phyloP scores from a whole-genome alignment of 2,888 invertebrate genomes.

The Stramonita haemastoma region DNA sequence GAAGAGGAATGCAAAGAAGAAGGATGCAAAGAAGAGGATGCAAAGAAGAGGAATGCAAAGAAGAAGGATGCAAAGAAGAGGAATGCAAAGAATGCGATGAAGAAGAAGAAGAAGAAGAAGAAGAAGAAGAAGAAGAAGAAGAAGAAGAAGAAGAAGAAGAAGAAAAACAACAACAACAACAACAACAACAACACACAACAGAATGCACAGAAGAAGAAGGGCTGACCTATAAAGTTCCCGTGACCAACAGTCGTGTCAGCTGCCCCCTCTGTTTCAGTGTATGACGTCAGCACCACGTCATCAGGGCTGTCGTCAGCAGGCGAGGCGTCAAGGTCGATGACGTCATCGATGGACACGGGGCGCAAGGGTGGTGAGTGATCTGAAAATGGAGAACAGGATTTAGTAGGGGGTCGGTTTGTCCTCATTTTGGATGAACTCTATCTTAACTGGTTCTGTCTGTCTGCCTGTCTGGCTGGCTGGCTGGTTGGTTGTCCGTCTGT shows the following conservation, averaged over 20 bases:
- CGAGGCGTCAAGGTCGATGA: constrained; percentile 44
- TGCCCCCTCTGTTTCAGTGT: neutral
- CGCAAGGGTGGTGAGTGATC: neutral
- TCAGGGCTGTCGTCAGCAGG: neutral
- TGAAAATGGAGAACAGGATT: neutral
- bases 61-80: too few species aligned
- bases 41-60: too few species aligned
- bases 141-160: too few species aligned
- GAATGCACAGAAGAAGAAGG: neutral
- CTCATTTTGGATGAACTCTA: too few species aligned
- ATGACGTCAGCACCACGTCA: neutral
- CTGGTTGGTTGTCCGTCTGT: neutral
- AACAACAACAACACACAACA: neutral
- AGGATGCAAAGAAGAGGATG: too few species aligned
- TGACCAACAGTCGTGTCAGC: neutral
- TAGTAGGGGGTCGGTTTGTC: neutral
- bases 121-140: too few species aligned
- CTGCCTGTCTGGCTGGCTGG: neutral
- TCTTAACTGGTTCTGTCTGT: neutral
- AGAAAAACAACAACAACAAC: too few species aligned
- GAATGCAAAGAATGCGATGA: too few species aligned
- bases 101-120: too few species aligned
- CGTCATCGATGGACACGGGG: constrained; percentile 45
- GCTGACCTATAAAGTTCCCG: constrained; percentile 29
- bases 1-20: too few species aligned